A percentile compares a stretch with the other conserved stretches of the same genome.
Evolutionary conservation across 2,888 invertebrate species (phyloP).

Genomic region (Drosophila histrio): DNA sequence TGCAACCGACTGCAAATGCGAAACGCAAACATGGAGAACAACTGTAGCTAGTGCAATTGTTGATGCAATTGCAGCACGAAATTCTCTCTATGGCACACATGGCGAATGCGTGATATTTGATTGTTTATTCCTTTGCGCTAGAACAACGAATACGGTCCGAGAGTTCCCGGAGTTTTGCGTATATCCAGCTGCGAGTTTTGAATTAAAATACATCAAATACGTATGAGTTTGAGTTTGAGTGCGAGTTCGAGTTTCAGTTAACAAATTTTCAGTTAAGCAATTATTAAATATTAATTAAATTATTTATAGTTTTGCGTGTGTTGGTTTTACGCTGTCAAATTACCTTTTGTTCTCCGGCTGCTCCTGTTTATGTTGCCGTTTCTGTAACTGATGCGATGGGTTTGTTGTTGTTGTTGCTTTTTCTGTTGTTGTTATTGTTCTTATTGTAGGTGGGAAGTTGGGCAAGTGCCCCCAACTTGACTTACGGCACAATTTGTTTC

Average conservation of each 20-base stretch:
- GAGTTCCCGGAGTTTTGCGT: not conserved
- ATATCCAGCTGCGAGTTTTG: not conserved
- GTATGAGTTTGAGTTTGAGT: constrained; percentile 1
- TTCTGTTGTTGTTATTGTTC: constrained; percentile 10
- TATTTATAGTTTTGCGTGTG: constrained; percentile 22
- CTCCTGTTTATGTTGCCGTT: constrained; percentile 14
- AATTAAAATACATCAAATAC: not conserved
- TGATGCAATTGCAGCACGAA: not conserved
- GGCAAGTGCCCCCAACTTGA: constrained; percentile 71
- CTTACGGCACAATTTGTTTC: constrained; percentile 72
- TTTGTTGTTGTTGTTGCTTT: constrained; percentile 8
- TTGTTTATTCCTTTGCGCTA: not conserved
- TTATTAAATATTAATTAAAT: constrained; percentile 23
- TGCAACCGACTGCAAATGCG: constrained; percentile 53
- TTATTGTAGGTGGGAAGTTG: constrained; percentile 38
- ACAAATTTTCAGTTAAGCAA: constrained; percentile 29
- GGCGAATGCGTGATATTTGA: constrained; percentile 34
- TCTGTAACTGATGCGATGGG: constrained; percentile 17
- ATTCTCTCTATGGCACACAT: constrained; percentile 8
- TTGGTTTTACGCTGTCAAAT: constrained; percentile 25
- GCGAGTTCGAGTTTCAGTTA: constrained; percentile 36
- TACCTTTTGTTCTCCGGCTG: constrained; percentile 54
- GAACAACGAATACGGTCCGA: not conserved
- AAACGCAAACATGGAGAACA: constrained; percentile 4
- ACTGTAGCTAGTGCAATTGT: not conserved